These are phyloP conservation scores for Orchesellides sinensis DNA, from an alignment of 2,888 invertebrate genomes.

Conservation along the genomic window DNA sequence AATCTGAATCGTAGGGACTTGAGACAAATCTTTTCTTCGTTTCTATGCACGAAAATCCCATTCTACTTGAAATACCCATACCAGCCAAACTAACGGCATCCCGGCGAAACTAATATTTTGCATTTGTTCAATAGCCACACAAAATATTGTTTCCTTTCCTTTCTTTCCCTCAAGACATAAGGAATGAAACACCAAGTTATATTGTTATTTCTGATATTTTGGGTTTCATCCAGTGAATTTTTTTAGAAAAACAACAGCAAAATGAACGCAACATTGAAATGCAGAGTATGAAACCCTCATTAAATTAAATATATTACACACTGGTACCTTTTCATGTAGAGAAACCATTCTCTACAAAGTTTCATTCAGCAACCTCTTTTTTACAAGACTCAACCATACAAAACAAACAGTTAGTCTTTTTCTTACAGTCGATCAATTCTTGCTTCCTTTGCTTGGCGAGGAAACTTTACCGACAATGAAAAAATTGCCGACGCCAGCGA, in stretches of 20 bases:
- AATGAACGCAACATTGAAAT: too few relatives aligned
- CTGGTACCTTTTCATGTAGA: too few relatives aligned
- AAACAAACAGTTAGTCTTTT: not conserved
- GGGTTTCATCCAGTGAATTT: too few relatives aligned
- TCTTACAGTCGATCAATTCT: not conserved
- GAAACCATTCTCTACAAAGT: too few relatives aligned
- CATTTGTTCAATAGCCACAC: constrained; percentile 30
- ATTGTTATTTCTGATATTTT: too few relatives aligned
- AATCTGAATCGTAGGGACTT: not conserved
- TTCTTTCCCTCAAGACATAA: constrained; percentile 5
- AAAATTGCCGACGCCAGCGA: constrained; percentile 50
- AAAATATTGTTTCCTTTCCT: constrained; percentile 31
- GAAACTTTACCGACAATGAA: too few relatives aligned
- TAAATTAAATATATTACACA: too few relatives aligned
- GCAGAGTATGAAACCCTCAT: too few relatives aligned
- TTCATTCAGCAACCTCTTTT: too few relatives aligned
- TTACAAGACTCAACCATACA: too few relatives aligned
- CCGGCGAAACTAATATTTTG: constrained; percentile 33
- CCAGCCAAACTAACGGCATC: not conserved
- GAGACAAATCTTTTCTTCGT: not conserved
- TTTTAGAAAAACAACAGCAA: too few relatives aligned
- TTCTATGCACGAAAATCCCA: not conserved
- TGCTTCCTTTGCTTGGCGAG: not conserved
- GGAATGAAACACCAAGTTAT: not conserved
- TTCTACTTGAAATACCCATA: not conserved